Evolutionary conservation across 2,888 invertebrate species (phyloP).

Genomic region (Latheticus oryzae): DNA sequence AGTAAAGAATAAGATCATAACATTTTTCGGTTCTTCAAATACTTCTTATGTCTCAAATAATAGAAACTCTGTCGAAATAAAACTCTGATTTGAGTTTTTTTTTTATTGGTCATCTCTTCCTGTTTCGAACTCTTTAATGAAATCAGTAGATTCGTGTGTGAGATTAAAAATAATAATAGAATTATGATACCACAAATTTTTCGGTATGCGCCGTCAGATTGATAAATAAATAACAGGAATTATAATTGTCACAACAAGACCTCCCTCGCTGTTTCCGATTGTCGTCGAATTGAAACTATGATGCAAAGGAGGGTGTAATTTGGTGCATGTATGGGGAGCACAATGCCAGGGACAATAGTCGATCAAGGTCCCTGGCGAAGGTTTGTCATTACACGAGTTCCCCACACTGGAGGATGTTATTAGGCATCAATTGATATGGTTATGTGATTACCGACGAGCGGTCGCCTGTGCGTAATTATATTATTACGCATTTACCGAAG

Average conservation of each 20-base stretch:
- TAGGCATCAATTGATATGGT: constrained; percentile 66
- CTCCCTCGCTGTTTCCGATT: constrained; percentile 47
- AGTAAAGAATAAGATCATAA: no score
- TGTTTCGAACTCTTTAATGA: no score
- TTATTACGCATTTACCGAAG: constrained; percentile 51
- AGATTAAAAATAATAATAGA: no score
- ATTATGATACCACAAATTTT: constrained; percentile 30
- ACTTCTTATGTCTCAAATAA: no score
- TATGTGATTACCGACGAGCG: constrained; percentile 63
- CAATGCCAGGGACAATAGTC: constrained; percentile 60
- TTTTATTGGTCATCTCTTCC: no score
- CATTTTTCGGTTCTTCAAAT: no score
- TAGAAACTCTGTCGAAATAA: no score
- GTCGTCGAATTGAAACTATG: constrained; percentile 36
- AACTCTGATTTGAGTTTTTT: no score
- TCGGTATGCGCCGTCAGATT: neutral
- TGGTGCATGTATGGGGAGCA: constrained; percentile 51
- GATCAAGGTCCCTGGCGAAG: constrained; percentile 59
- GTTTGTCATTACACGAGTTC: constrained; percentile 59
- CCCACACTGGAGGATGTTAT: constrained; percentile 61
- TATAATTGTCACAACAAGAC: constrained; percentile 63
- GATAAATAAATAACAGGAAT: constrained; percentile 58
- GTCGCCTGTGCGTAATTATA: constrained; percentile 57
- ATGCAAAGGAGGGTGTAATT: constrained; percentile 55
- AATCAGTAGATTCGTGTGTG: no score